Evolutionary conservation across 1,140 invertebrate species (phyloP), one percentile per base, ranked within the genome.

Genomic region (Adoxophyes honmai): DNA sequence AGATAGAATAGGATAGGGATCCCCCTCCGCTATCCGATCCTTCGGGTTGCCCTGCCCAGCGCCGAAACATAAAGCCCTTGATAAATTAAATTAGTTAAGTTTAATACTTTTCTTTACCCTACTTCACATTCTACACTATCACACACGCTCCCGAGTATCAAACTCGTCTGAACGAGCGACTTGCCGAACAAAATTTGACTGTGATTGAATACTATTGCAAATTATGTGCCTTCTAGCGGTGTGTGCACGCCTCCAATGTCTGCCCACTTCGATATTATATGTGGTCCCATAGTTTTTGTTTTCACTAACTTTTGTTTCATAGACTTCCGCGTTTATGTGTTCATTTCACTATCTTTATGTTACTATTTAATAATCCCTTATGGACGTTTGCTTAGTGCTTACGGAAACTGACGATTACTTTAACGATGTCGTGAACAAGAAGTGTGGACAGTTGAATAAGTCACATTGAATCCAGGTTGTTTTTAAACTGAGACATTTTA

Each of bases 241-340:
- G 81, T 85, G 70, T 88, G 83, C 85, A 88, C 85, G 83, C 81
- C 73, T 75, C 78, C 83, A 76, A 61, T 81, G 70, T 86, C 64
- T 88, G 68, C 80, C 78, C 83, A 85, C 81, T 84, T 81, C 71
- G 61, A 80, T 85, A 81, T 86, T 88, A 84, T 86, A 85, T 88
- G 80, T 86, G 83, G 79, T 85, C 84, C 63, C 66, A 81, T 85
- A 81, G 72, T 84, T 81, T 73, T 60, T 66, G 21, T 71, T 81
- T 59, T 67, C 66, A 74, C 69, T 66, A 54, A 62, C 74, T 60
- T 81, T 52, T 72, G 80, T 77, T 83, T 56, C 3, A 73, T 79
- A 78, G 73, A 73, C 58, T 76, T 77, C 66, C 70, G 71, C 70
- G 66, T 77, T 76, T 73, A 64, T 84, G 63, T 79, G 66, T 81